These are phyloP conservation scores for Puffinus mauretanicus DNA, from an alignment of 2,113 vertebrate genomes.

Conservation along the genomic window DNA sequence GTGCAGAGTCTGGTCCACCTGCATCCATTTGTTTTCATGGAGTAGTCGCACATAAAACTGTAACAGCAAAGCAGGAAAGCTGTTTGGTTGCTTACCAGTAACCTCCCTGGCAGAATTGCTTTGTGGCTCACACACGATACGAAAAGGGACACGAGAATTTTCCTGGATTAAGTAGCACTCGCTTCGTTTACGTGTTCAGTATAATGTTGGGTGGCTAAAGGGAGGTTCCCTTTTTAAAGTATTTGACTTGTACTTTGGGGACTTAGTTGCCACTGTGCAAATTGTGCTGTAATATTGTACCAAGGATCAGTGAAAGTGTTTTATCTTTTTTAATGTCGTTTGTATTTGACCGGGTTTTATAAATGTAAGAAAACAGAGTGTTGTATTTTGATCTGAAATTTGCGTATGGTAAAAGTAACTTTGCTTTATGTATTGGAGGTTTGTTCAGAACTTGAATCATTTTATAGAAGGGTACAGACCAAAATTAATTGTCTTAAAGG, in stretches of 20 bases:
- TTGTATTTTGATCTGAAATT: constrained; percentile 83
- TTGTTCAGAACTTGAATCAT: constrained; percentile 82
- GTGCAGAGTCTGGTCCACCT: constrained; percentile 43
- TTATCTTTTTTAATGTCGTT: constrained; percentile 82
- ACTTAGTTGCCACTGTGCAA: constrained; percentile 64
- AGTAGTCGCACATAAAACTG: constrained; percentile 1
- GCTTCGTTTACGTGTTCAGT: constrained; percentile 51
- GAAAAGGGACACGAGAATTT: constrained; percentile 28
- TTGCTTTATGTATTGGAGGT: constrained; percentile 79
- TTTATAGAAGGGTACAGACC: constrained; percentile 80
- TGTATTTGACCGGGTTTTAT: constrained; percentile 81
- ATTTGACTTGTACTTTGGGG: constrained; percentile 58
- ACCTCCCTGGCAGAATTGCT: constrained; percentile 43
- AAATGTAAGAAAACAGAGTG: constrained; percentile 79
- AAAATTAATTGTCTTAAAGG: constrained; percentile 77
- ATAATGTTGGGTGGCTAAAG: constrained; percentile 19
- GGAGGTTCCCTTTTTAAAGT: constrained; percentile 37
- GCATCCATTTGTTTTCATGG: constrained; percentile 8
- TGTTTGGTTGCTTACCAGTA: constrained; percentile 4
- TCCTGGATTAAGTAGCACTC: constrained; percentile 52
- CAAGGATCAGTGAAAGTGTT: constrained; percentile 77
- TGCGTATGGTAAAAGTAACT: constrained; percentile 78
- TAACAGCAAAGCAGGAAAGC: constrained; percentile 18
- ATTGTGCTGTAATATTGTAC: constrained; percentile 73
- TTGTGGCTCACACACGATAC: constrained; percentile 24